Conservation (phyloP, 2,113 vertebrate genomes). For the Sporophila hypoxantha region DNA sequence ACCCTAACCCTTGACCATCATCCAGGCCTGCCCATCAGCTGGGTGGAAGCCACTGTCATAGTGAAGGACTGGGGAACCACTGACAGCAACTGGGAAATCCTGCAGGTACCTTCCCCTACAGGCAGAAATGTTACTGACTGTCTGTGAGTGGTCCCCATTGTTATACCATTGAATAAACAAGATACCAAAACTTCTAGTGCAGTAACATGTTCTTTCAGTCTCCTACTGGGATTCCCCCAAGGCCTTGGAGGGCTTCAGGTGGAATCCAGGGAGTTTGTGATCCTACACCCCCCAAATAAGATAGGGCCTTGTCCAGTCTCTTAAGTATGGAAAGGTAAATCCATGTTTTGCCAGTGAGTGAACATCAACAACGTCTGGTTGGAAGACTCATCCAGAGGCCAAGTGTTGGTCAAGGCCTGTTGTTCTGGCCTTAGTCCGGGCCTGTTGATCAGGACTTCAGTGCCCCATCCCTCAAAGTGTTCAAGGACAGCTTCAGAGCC, state of each 20-base stretch:
- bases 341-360: too few species aligned
- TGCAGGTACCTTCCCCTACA: background rate
- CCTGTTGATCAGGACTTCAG: background rate
- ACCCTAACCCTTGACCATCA: too few species aligned
- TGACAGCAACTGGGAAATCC: too few species aligned
- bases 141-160: too few species aligned
- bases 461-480: background rate
- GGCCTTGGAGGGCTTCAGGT: background rate
- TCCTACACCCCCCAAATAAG: background rate
- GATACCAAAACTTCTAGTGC: background rate
- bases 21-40: background rate
- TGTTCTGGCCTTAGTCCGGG: background rate
- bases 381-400: too few species aligned
- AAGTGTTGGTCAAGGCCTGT: background rate
- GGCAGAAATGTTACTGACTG: background rate
- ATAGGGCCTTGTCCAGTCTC: background rate
- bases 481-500: background rate
- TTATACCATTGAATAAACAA: background rate
- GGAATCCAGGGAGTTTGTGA: background rate
- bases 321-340: background rate
- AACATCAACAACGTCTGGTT: too few species aligned
- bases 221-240: background rate
- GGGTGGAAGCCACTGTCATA: too few species aligned
- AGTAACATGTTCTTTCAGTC: background rate
- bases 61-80: background rate